Conservation (phyloP, 2,888 invertebrate species). For the Dione vanillae region DNA sequence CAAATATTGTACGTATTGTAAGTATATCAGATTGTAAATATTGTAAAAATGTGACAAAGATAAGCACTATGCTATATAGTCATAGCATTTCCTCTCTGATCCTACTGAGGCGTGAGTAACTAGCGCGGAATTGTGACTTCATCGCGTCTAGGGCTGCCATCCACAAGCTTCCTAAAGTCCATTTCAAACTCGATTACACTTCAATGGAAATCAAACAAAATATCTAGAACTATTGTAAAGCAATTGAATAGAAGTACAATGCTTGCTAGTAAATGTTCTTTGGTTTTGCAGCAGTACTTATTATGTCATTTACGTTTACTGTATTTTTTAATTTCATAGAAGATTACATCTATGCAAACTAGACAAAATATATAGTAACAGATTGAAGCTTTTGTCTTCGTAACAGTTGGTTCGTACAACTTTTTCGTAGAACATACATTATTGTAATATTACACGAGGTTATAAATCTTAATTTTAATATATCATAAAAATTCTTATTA, state of each 20-base stretch:
- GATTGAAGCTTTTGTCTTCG: no score
- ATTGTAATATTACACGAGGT: no score
- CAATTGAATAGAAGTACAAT: slow-evolving; percentile 25
- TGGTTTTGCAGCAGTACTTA: not conserved
- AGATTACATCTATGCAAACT: not conserved
- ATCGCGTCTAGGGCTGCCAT: slow-evolving; percentile 22
- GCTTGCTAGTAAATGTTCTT: slow-evolving; percentile 13
- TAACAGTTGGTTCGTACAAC: no score
- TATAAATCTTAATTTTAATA: no score
- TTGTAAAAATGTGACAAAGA: not conserved
- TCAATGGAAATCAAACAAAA: slow-evolving; percentile 33
- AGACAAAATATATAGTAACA: no score
- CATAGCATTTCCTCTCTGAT: slow-evolving; percentile 3
- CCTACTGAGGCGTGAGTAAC: slow-evolving; percentile 28
- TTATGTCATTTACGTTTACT: not conserved
- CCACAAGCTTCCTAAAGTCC: slow-evolving; percentile 20
- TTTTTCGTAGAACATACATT: no score
- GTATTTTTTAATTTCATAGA: not conserved
- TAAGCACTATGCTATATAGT: not conserved
- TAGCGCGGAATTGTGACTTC: slow-evolving; percentile 27
- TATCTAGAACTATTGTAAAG: slow-evolving; percentile 22
- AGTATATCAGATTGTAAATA: not conserved
- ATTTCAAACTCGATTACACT: slow-evolving; percentile 34
- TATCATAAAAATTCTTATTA: no score
- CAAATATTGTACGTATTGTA: not conserved